Percentiles rank a stretch among this genome's conserved stretches.
phyloP scores from a whole-genome alignment of 2,113 vertebrate genomes.

The Meleagris gallopavo region DNA sequence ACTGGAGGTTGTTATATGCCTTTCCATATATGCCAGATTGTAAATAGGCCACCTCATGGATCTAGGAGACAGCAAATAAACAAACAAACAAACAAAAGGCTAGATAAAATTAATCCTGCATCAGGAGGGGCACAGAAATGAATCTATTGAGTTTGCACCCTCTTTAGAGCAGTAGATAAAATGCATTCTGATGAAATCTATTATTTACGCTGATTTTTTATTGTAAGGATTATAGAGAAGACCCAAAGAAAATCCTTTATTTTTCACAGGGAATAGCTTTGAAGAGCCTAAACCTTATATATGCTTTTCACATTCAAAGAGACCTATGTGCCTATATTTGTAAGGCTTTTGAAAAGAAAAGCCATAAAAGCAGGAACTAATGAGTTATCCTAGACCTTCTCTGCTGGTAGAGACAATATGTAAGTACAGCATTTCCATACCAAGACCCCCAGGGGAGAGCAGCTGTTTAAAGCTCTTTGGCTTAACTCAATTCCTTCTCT shows the following conservation, averaged over 20 bases:
- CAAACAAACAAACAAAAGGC: not conserved
- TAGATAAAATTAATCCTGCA: not conserved
- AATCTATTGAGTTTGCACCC: not conserved
- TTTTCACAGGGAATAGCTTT: not conserved
- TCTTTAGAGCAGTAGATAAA: not conserved
- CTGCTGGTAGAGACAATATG: not conserved
- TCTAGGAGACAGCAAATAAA: not conserved
- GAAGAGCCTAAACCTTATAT: not conserved
- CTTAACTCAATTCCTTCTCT: not conserved
- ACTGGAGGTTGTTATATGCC: not conserved
- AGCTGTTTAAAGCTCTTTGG: not conserved
- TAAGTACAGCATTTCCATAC: not conserved
- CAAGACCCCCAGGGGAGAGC: not conserved
- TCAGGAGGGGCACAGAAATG: not conserved
- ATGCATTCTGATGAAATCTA: not conserved
- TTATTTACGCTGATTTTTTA: not conserved
- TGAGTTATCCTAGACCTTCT: not conserved
- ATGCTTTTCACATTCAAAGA: not conserved
- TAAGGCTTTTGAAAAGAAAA: not conserved
- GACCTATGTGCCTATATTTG: not conserved
- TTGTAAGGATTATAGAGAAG: not conserved
- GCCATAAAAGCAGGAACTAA: not conserved
- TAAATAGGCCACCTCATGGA: not conserved
- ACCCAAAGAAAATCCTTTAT: not conserved
- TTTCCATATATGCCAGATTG: not conserved